Conservation (phyloP, 2,888 invertebrate genomes). For the Eilema sororculum region DNA sequence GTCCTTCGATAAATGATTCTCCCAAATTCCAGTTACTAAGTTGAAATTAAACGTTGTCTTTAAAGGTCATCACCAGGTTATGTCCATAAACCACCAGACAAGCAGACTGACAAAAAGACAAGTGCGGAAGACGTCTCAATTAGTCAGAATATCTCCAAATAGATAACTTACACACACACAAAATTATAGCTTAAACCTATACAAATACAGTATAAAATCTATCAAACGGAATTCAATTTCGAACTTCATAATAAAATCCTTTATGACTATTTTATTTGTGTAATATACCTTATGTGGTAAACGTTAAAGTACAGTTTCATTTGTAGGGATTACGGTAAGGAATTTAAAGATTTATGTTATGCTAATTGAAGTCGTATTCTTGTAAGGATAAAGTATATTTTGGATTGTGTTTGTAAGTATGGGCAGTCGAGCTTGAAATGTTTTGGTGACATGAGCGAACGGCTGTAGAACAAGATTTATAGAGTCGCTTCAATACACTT, state of each 20-base stretch:
- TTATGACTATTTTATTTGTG: conserved; percentile 34
- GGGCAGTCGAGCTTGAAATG: conserved; percentile 80
- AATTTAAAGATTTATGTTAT: conserved; percentile 49
- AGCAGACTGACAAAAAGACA: conserved; percentile 68
- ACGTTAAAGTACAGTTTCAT: conserved; percentile 34
- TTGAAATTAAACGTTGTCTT: conserved; percentile 16
- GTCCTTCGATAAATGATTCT: too few relatives aligned
- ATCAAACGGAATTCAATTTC: conserved; percentile 30
- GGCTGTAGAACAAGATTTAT: conserved; percentile 59
- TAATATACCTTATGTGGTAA: conserved; percentile 45
- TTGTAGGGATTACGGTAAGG: conserved; percentile 27
- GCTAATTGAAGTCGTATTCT: conserved; percentile 59
- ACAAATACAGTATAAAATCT: conserved; percentile 43
- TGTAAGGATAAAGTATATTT: conserved; percentile 31
- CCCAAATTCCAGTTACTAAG: conserved; percentile 7
- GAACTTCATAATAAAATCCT: conserved; percentile 64
- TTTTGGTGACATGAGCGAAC: conserved; percentile 85
- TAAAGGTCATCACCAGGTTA: conserved; percentile 21
- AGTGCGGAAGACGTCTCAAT: conserved; percentile 81
- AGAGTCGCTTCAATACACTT: conserved; percentile 50
- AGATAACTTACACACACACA: conserved; percentile 56
- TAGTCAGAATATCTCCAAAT: conserved; percentile 77
- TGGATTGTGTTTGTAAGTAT: conserved; percentile 54
- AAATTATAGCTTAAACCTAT: conserved; percentile 46
- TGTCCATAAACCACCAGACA: conserved; percentile 55